A percentile compares a stretch with the other conserved stretches of the same genome.
Conservation (phyloP, 2,797 vertebrate species). For the Falco naumanni region DNA sequence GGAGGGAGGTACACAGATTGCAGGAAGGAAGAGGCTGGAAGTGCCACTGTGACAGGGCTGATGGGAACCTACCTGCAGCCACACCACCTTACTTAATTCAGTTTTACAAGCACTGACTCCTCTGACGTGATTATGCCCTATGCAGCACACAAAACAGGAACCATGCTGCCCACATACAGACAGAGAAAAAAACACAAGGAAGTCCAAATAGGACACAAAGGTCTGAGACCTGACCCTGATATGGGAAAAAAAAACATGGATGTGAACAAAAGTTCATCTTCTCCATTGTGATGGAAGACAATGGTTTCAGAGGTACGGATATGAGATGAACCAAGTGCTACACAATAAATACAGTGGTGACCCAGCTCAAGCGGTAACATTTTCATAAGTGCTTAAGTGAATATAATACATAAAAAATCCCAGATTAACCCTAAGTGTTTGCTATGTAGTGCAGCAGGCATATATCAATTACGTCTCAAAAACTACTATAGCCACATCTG, state of each 20-base stretch:
- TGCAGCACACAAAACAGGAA: background rate
- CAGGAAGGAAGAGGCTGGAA: slow-evolving; percentile 13
- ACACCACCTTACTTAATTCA: background rate
- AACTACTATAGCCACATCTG: background rate
- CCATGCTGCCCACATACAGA: background rate
- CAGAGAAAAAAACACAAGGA: background rate
- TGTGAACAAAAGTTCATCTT: background rate
- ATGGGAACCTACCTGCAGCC: background rate
- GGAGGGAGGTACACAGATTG: background rate
- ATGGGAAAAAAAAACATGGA: background rate
- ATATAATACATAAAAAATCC: background rate
- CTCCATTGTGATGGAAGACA: background rate
- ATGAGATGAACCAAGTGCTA: background rate
- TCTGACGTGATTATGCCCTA: background rate
- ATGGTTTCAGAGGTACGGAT: background rate
- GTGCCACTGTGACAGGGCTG: background rate
- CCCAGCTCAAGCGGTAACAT: background rate
- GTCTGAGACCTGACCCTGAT: background rate
- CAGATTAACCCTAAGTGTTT: background rate
- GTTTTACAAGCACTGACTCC: slow-evolving; percentile 36
- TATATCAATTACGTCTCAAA: background rate
- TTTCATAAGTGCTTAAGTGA: background rate
- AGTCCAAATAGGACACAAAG: background rate
- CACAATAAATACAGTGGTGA: background rate
- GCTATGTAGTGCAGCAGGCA: background rate